phyloP scores from a whole-genome alignment of 2,888 invertebrate species.

The Mesorhabditis sp. region DNA sequence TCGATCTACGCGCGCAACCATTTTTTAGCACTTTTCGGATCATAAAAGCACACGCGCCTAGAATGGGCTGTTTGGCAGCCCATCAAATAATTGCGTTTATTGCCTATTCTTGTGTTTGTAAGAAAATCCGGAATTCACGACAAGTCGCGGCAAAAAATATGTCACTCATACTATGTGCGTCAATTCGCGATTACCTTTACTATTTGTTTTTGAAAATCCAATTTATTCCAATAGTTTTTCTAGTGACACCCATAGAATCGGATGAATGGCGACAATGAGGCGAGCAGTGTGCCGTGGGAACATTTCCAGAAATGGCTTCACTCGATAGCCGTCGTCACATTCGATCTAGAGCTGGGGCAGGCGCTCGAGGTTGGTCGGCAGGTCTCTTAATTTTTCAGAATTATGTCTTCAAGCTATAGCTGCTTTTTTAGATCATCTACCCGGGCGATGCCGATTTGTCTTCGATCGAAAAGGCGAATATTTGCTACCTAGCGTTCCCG shows the following conservation, averaged over 20 bases:
- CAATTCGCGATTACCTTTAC: background rate
- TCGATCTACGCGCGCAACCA: too few relatives aligned
- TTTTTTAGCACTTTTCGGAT: too few relatives aligned
- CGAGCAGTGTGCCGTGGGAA: conserved; percentile 60
- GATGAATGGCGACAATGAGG: conserved; percentile 8
- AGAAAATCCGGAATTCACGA: too few relatives aligned
- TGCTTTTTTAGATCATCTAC: conserved; percentile 70
- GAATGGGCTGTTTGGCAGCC: too few relatives aligned
- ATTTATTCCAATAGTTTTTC: background rate
- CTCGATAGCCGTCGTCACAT: conserved; percentile 95
- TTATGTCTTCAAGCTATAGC: background rate
- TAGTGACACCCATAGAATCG: background rate
- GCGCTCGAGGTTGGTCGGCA: conserved; percentile 76
- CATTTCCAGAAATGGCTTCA: conserved; percentile 83
- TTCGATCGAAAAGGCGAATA: conserved; percentile 65
- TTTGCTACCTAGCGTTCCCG: conserved; percentile 96
- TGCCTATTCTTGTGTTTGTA: too few relatives aligned
- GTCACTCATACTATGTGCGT: too few relatives aligned
- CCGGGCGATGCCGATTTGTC: conserved; percentile 71
- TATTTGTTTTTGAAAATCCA: conserved; percentile 4
- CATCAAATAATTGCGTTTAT: too few relatives aligned
- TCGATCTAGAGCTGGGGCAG: conserved; percentile 96
- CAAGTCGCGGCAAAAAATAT: too few relatives aligned
- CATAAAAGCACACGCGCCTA: too few relatives aligned
- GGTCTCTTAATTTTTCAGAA: background rate